These are phyloP conservation scores for Brienomyrus longianalis DNA, from an alignment of 2,113 vertebrate genomes.

Conservation along the genomic window DNA sequence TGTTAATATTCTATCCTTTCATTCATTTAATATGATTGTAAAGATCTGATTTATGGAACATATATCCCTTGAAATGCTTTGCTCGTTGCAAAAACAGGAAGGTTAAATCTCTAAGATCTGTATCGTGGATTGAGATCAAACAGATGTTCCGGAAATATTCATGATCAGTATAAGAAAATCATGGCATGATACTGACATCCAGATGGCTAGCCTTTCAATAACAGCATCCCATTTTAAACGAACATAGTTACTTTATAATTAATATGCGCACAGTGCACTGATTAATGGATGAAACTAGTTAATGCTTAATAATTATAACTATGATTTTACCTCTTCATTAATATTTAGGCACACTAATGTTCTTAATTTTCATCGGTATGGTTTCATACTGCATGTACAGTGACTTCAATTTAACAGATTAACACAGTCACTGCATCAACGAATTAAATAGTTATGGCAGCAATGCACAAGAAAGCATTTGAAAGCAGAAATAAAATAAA, in stretches of 20 bases:
- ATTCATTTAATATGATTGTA: background rate
- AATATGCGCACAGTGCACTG: background rate
- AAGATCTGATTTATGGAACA: background rate
- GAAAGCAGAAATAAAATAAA: conserved; percentile 6
- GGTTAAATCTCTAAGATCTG: background rate
- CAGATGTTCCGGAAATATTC: background rate
- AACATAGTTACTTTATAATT: background rate
- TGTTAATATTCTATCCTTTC: background rate
- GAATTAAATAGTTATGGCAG: background rate
- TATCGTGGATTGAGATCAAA: background rate
- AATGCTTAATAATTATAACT: background rate
- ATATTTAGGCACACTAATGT: background rate
- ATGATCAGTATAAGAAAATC: background rate
- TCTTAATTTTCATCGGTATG: background rate
- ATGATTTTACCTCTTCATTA: background rate
- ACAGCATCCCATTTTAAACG: background rate
- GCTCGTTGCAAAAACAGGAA: background rate
- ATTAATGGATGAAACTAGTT: background rate
- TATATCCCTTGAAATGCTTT: background rate
- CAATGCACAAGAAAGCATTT: background rate
- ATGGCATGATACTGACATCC: background rate
- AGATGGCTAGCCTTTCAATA: background rate
- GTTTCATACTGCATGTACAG: background rate
- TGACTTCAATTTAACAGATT: background rate
- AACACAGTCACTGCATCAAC: background rate